Base-by-base conservation (phyloP, 2,113 vertebrate genomes). In the Corythornis cristatus region DNA sequence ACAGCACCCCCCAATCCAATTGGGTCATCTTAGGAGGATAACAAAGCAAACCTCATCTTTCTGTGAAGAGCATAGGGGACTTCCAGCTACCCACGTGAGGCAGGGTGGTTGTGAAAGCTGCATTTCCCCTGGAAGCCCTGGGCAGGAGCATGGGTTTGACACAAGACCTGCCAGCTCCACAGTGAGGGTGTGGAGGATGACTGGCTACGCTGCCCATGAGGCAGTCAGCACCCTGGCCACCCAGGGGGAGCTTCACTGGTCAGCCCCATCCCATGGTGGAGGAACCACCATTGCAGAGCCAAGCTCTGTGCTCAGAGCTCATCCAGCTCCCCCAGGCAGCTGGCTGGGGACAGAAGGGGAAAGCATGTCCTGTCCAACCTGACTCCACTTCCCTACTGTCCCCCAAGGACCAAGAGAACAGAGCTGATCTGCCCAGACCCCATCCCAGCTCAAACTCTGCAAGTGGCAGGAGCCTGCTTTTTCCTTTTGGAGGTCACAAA, bases 261-360 rank as follows among this genome's bases (percentile, higher is more conserved):
- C 50, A 31, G 60, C 8, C 23, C 31, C 40, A 42, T 15, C 33
- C 53, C 48, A 28, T 16, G 48, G 48, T 0, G 3, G 31, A 48
- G 54, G 28, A 68, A 48, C 18, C 0, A 0, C 15, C 2, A 4
- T 60, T 9, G 23, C 0, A 2, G 48, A 8, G 40, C 45, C 58
- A 9, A 22, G 23, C 37, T 65, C 45, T 46, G 53, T 46, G 53
- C 51, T 40, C 5, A 1, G 48, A 75, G 78, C 46, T 16, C 51
- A 62, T 75, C 43, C 35, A n/a, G 11, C 60, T 45, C 21, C 86
- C 86, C 17, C 31, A 3, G 21, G 17, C n/a, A 31, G 43, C 11
- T 53, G 48, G 4, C 28, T 51, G 35, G 37, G 46, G 40, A 29
- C 42, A 9, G 6, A 19, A 37, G 35, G 33, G 12, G 21, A 37